Evolutionary conservation across 2,888 invertebrate species (phyloP).

Genomic region (Cheiracanthium punctorium): DNA sequence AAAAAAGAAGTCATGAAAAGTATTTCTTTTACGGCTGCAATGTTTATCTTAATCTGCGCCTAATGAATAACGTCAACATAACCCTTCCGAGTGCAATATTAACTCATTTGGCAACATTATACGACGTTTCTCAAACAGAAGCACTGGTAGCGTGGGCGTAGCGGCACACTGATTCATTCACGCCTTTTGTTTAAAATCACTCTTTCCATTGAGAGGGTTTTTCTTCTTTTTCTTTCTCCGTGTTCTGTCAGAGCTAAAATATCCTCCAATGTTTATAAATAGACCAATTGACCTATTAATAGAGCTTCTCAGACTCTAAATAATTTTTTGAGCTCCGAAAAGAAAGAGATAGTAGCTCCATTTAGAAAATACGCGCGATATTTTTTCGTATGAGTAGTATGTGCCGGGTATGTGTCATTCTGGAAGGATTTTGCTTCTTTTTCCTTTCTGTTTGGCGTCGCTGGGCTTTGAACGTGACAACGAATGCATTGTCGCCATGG

Average conservation of each 20-base stretch:
- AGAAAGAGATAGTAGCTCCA: background rate
- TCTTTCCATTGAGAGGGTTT: background rate
- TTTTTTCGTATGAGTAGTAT: background rate
- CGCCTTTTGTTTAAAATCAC: background rate
- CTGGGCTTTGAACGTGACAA: background rate
- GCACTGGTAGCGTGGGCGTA: background rate
- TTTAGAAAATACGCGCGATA: background rate
- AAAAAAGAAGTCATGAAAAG: too few relatives aligned
- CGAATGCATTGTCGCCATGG: background rate
- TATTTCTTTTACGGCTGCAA: too few relatives aligned
- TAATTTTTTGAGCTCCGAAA: background rate
- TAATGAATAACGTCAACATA: too few relatives aligned
- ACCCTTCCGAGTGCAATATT: too few relatives aligned
- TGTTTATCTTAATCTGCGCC: too few relatives aligned
- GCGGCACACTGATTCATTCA: background rate
- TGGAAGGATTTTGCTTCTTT: background rate
- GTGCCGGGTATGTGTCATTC: conserved; percentile 2
- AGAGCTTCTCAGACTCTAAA: background rate
- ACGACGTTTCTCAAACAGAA: background rate
- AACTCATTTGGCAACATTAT: too few relatives aligned
- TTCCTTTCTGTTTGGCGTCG: background rate
- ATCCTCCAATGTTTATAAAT: conserved; percentile 1
- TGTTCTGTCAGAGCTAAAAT: background rate
- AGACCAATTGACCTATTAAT: background rate
- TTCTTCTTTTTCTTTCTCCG: background rate